Base-by-base conservation (phyloP, 2,113 vertebrate genomes). In the Heterochromis multidens region DNA sequence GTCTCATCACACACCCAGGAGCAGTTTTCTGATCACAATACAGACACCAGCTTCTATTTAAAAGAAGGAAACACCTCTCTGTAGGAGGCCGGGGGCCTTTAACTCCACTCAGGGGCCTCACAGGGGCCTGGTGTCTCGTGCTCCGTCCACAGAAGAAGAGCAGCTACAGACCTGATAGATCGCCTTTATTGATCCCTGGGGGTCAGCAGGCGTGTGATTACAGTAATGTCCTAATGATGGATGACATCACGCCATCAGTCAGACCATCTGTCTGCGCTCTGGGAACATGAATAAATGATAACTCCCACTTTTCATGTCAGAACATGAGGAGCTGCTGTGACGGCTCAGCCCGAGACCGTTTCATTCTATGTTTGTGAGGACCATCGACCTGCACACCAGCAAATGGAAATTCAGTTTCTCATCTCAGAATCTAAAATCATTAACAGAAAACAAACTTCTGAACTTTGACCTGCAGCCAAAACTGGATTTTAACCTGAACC, bases 241-340 rank as follows among this genome's bases (percentile, higher is more conserved):
- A 94, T 93, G 90, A 94, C 91, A 93, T 94, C 93, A 94, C 77
- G 10, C 74, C n/a, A 13, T 76, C 79, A 81, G 27, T 82, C 62
- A 49, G 81, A 82, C 93, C 93, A 94, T 93, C 93, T 94, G 93
- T 82, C 86, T 86, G 31, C 11, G 40, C 86, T 76, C 86, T 33
- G 79, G 79, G 88, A 90, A 83, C 91, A 94, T 93, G 65, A 93
- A 94, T 94, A 91, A 94, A 92, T 93, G 14, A 94, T 93, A 65
- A 86, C 59, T 62, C 81, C 79, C 72, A 87, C 83, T 82, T 77
- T 58, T 90, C 83, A 82, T 59, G 86, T 91, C 54, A 62, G 85
- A 40, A 83, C 79, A 59, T 21, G 17, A 59, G 31, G 31, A 79
- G 59, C 70, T 57, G 79, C 49, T 52, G 31, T 57, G 29, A 25